phyloP scores from a whole-genome alignment of 2,113 vertebrate genomes.

The Desmodus rotundus region DNA sequence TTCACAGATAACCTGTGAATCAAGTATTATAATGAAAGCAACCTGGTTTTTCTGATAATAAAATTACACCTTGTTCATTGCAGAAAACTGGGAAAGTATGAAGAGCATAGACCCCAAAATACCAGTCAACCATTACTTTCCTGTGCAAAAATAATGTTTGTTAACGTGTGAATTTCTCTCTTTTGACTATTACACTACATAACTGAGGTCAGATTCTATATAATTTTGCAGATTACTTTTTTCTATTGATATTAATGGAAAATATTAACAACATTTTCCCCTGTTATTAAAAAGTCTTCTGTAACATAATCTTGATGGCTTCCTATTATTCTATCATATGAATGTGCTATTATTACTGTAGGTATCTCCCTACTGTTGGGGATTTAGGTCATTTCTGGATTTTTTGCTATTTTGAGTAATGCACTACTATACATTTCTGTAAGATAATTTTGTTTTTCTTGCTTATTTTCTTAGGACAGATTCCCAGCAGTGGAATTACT shows the following conservation, averaged over 20 bases:
- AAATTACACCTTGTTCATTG: conserved; percentile 13
- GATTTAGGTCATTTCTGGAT: not conserved
- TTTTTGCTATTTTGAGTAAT: conserved; percentile 3
- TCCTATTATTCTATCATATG: not conserved
- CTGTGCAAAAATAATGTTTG: not conserved
- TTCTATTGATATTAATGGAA: not conserved
- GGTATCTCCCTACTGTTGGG: not conserved
- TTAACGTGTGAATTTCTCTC: conserved; percentile 32
- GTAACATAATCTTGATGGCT: not conserved
- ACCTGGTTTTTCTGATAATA: not conserved
- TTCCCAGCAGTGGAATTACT: conserved; percentile 3
- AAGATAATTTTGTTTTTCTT: conserved; percentile 31
- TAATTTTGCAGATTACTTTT: not conserved
- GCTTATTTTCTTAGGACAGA: not conserved
- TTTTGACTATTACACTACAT: not conserved
- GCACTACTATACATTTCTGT: not conserved
- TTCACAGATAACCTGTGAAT: not conserved
- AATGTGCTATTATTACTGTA: not conserved
- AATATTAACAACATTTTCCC: not conserved
- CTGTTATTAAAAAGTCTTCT: conserved; percentile 9
- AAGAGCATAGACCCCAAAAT: not conserved
- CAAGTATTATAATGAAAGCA: conserved; percentile 15
- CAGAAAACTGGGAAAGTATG: not conserved
- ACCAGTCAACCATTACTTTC: not conserved
- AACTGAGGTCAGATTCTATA: not conserved